Conservation (phyloP, 2,888 invertebrate species). For the Chelonus formosanus region DNA sequence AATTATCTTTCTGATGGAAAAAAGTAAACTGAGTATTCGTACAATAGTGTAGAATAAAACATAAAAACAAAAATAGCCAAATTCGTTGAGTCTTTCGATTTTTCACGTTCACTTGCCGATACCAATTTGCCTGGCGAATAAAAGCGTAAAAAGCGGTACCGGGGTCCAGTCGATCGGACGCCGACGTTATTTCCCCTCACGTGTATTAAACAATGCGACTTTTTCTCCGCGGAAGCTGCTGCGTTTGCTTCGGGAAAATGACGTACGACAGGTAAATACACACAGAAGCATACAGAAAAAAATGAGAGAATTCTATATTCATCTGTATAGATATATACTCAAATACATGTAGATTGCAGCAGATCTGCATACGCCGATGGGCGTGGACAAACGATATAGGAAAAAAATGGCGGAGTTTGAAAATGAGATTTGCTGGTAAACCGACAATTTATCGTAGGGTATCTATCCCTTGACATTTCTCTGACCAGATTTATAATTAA, state of each 20-base stretch:
- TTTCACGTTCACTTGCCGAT: slow-evolving; percentile 28
- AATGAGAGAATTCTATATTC: slow-evolving; percentile 3
- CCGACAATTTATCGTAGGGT: slow-evolving; percentile 60
- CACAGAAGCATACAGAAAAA: slow-evolving; percentile 31
- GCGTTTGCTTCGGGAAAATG: slow-evolving; percentile 34
- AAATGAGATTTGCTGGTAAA: slow-evolving; percentile 65
- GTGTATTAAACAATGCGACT: slow-evolving; percentile 43
- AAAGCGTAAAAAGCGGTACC: slow-evolving; percentile 19
- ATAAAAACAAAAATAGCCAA: slow-evolving; percentile 21
- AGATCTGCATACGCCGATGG: slow-evolving; percentile 38
- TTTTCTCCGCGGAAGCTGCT: slow-evolving; percentile 34
- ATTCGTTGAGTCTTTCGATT: slow-evolving; percentile 28
- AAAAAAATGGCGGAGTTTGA: slow-evolving; percentile 48
- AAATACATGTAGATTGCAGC: slow-evolving; percentile 28
- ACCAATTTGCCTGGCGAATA: slow-evolving; percentile 28
- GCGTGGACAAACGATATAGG: slow-evolving; percentile 45
- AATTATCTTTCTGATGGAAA: slow-evolving; percentile 22
- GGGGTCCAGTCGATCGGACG: slow-evolving; percentile 40
- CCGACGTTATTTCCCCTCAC: slow-evolving; percentile 37
- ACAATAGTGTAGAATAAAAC: slow-evolving; percentile 1
- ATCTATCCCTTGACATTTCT: slow-evolving; percentile 63
- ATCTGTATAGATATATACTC: not conserved
- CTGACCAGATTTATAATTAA: slow-evolving; percentile 65
- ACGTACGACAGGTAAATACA: slow-evolving; percentile 44
- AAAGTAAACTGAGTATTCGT: too few species aligned